A percentile compares a stretch with the other conserved stretches of the same genome.
Evolutionary conservation across 2,888 invertebrate species (phyloP).

Genomic region (Nymphalis c-album): DNA sequence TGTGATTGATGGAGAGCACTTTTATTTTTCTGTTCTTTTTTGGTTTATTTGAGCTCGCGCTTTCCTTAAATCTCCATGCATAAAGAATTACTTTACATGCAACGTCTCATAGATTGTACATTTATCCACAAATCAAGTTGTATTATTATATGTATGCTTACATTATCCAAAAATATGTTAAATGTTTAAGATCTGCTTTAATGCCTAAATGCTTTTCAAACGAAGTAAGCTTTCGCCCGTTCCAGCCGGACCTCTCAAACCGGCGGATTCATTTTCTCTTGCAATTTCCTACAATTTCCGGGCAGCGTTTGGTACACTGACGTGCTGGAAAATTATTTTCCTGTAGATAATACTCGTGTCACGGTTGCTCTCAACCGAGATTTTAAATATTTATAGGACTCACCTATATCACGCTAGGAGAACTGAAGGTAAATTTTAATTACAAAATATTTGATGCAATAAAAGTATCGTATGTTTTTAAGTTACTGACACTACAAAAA

Average conservation of each 20-base stretch:
- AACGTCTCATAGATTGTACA: slow-evolving; percentile 18
- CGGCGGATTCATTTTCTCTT: slow-evolving; percentile 79
- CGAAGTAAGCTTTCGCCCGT: slow-evolving; percentile 43
- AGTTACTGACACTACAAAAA: slow-evolving; percentile 21
- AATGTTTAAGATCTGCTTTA: slow-evolving; percentile 10
- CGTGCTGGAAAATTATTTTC: slow-evolving; percentile 73
- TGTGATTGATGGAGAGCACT: slow-evolving; percentile 79
- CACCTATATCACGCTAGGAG: slow-evolving; percentile 16
- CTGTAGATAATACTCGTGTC: slow-evolving; percentile 50
- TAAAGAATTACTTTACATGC: slow-evolving; percentile 31
- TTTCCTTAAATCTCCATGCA: slow-evolving; percentile 47
- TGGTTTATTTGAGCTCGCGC: slow-evolving; percentile 45
- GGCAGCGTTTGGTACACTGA: slow-evolving; percentile 70
- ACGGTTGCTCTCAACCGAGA: slow-evolving; percentile 39
- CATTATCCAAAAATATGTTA: not conserved
- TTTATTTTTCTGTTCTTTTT: slow-evolving; percentile 68
- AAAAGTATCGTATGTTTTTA: slow-evolving; percentile 15
- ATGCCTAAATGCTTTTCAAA: slow-evolving; percentile 35
- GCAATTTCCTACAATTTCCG: slow-evolving; percentile 82
- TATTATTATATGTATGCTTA: not conserved
- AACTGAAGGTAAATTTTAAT: slow-evolving; percentile 25
- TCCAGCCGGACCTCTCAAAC: slow-evolving; percentile 66
- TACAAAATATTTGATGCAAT: slow-evolving; percentile 15
- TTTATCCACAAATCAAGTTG: slow-evolving; percentile 11
- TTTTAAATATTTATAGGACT: slow-evolving; percentile 39